Conservation (phyloP, 2,888 invertebrate genomes). For the Eupithecia centaureata region DNA sequence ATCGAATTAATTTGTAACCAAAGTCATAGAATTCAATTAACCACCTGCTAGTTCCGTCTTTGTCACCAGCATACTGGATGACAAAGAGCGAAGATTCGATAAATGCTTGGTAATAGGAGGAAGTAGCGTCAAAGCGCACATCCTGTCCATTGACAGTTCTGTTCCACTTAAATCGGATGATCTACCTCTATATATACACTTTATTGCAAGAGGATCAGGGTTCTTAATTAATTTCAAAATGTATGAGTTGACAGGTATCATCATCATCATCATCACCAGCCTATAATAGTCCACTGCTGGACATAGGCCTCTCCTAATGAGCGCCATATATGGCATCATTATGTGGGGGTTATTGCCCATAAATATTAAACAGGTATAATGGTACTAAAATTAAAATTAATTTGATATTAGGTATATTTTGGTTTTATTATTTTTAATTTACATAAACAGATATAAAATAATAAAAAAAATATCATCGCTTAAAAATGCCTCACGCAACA, state of each 20-base stretch:
- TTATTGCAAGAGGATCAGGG: not conserved
- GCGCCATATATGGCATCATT: too few species aligned
- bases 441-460: too few species aligned
- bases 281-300: too few species aligned
- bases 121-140: conserved; percentile 72
- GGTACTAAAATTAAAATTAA: too few species aligned
- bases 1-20: not conserved
- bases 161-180: conserved; percentile 4
- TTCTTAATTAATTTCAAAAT: not conserved
- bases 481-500: too few species aligned
- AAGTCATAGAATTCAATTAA: conserved; percentile 72
- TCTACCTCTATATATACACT: not conserved
- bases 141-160: conserved; percentile 62
- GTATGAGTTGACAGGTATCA: not conserved
- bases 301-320: too few species aligned
- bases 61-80: conserved; percentile 46
- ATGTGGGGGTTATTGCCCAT: too few species aligned
- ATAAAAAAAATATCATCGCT: too few species aligned
- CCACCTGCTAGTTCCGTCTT: conserved; percentile 60
- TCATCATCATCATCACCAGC: too few species aligned
- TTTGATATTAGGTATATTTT: too few species aligned
- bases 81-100: conserved; percentile 53
- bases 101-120: conserved; percentile 58
- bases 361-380: too few species aligned
- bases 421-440: not conserved